Percentiles rank a stretch among this genome's conserved stretches.
Evolutionary conservation across 1,140 invertebrate species (phyloP).

Genomic region (Phthorimaea operculella): DNA sequence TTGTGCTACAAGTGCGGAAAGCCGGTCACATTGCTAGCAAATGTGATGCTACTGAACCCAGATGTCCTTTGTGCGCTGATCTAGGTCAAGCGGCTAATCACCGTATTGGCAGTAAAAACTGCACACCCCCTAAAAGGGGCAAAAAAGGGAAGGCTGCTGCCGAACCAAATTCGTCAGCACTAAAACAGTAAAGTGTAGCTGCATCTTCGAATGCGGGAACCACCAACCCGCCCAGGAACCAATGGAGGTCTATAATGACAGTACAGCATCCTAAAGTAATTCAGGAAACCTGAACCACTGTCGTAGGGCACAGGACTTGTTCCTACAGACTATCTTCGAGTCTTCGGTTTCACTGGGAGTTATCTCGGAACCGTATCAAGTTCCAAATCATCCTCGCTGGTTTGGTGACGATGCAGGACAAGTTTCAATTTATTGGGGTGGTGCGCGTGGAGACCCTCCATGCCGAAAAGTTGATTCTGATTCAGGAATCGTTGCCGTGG

Average conservation of each 20-base stretch:
- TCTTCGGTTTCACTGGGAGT: slow-evolving; percentile 15
- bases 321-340: slow-evolving; percentile 17
- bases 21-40: slow-evolving; percentile 11
- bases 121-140: neutral
- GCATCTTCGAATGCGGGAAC: neutral
- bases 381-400: slow-evolving; percentile 17
- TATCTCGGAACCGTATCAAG: slow-evolving; percentile 14
- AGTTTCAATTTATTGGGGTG: slow-evolving; percentile 16
- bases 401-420: slow-evolving; percentile 7
- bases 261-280: slow-evolving; percentile 4
- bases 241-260: neutral
- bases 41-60: slow-evolving; percentile 8
- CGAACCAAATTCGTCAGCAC: neutral
- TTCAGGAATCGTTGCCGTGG: slow-evolving; percentile 8
- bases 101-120: slow-evolving; percentile 11
- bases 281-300: slow-evolving; percentile 21
- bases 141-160: neutral
- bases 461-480: slow-evolving; percentile 4
- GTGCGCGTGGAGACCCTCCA: slow-evolving; percentile 2
- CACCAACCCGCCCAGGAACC: neutral
- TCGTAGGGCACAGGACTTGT: slow-evolving; percentile 17
- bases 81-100: slow-evolving; percentile 9
- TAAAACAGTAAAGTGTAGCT: neutral
- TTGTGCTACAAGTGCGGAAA: slow-evolving; percentile 13
- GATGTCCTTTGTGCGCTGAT: slow-evolving; percentile 12